Base-by-base conservation (phyloP, 2,113 vertebrate genomes). In the Eubucco bourcierii region DNA sequence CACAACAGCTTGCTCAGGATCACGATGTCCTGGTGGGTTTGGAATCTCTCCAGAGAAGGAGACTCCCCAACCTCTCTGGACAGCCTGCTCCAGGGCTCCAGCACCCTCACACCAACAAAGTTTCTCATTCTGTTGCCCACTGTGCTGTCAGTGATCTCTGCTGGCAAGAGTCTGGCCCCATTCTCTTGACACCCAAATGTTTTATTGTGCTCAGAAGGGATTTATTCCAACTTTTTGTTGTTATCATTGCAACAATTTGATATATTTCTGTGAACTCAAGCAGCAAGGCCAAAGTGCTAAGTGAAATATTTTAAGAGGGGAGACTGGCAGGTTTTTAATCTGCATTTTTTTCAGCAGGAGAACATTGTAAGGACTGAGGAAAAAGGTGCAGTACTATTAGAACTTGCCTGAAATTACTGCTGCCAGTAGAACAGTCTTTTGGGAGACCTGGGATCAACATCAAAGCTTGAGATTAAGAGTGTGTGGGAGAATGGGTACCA, bases 391-490 rank as follows among this genome's bases (percentile, higher is more conserved):
- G 16, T 90, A 68, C 91, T 86, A 87, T 81, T 91, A 75, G 89
- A 90, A 78, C 74, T 93, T 92, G 72, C 12, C 88, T 95, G 90
- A 89, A 96, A 90, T 96, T 78, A 91, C 47, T 96, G 92, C 95
- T 97, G 95, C 92, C 96, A 92, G 89, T 67, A 97, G 93, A 97
- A 96, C 88, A 87, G 90, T 91, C 94, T 24, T 95, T 88, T 91
- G 95, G 95, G 97, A 96, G 93, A 78, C 87, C 90, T 98, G 96
- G 93, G 94, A 94, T 66, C 92, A 96, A 93, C 91, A 97, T 91
- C 94, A 98, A 95, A 97, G 95, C 95, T 56, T 94, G 96, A 96
- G 94, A 92, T 97, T 95, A 96, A 96, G 92, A 94, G 50, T 84
- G 27, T 85, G 53, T n/a, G 90, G 95, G 63, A 92, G 89, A 93